Base-by-base conservation (phyloP, 1,140 invertebrate genomes). In the Apis cerana region DNA sequence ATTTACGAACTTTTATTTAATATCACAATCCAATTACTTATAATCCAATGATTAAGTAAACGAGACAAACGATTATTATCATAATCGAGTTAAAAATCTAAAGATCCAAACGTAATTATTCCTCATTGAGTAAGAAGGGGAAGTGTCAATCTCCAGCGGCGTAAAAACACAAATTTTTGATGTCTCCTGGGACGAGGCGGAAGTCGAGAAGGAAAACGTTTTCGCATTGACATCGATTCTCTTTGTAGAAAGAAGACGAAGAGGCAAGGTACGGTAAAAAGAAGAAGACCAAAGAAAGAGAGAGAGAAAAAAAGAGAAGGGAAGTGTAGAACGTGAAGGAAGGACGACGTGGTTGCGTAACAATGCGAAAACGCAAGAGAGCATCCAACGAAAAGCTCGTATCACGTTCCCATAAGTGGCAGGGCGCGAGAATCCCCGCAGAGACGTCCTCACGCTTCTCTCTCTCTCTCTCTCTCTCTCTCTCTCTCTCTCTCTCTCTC, bases 391-490 rank as follows among this genome's bases (percentile, higher is more conserved):
- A 91, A 89, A 90, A 90, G 88, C 88, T 83, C 83, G 87, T 89
- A 91, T 89, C 86, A 88, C 88, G 89, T 93, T 93, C 92, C 90
- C 91, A 92, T 92, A 91, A 92, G 91, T 91, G 89, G 89, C 90
- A 75, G 80, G 81, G 86, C 87, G 82, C 86, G 88, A 86, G 89
- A 88, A 82, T 88, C 87, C 90, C 89, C 76, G 86, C 90, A 83
- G 86, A 82, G 86, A 90, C 89, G 85, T 92, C 87, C 89, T 86
- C 86, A 72, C 85, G 70, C 58, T 82, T 87, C 82, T 77, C 65
- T 62, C 74, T 43, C 11, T 62, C n/a, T 17, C 7, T 58, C 43
- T 21, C 71, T 7, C 23, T 10, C 48, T 19, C 48, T 43, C 17
- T 19, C 65, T 58, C n/a, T n/a, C n/a, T n/a, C n/a, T n/a, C n/a